phyloP scores from a whole-genome alignment of 64 coral and sea anemone species.

The Actinia tenebrosa region DNA sequence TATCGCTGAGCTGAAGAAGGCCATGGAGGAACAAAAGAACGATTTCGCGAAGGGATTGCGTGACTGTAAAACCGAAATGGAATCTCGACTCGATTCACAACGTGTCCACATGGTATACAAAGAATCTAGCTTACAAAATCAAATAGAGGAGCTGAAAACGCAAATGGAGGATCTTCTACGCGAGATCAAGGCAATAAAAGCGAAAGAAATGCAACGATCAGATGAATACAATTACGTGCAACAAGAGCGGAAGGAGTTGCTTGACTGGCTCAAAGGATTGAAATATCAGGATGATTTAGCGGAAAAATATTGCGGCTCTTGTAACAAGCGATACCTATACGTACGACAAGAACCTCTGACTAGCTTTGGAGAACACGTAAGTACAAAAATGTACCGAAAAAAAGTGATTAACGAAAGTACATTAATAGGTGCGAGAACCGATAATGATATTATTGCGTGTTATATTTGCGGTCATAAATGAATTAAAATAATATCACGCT shows the following conservation, averaged over 20 bases:
- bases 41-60: conserved; percentile 26
- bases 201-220: conserved; percentile 47
- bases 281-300: conserved; percentile 89
- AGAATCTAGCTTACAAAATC: conserved; percentile 76
- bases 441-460: not conserved
- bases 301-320: conserved; percentile 76
- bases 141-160: conserved; percentile 79
- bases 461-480: not conserved
- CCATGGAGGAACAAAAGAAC: conserved; percentile 55
- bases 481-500: not conserved
- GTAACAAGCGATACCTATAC: conserved; percentile 79
- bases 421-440: not conserved
- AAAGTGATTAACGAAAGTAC: not conserved
- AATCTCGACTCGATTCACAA: conserved; percentile 69
- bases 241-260: conserved; percentile 56
- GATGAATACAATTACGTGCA: conserved; percentile 32
- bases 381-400: not conserved
- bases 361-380: conserved; percentile 76
- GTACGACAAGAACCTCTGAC: conserved; percentile 78
- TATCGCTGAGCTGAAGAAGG: conserved; percentile 61
- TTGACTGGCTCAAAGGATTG: conserved; percentile 77
- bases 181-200: conserved; percentile 58
- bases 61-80: conserved; percentile 53
- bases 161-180: conserved; percentile 57
- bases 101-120: conserved; percentile 92